Base-by-base conservation (phyloP, 2,113 vertebrate species). In the Pterocles burchelli region DNA sequence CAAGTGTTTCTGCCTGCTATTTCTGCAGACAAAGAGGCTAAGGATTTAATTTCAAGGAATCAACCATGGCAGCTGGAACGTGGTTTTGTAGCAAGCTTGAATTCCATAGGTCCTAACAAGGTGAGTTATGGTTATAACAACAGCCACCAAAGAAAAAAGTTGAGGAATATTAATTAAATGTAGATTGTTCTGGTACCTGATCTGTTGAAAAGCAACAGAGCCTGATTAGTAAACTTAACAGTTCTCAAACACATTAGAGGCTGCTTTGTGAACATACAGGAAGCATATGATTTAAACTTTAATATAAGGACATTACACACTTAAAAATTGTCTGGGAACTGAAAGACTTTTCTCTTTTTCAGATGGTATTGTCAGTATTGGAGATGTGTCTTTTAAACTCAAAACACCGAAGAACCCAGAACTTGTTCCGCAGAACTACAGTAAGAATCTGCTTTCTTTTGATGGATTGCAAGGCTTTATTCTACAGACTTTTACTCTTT, bases 281-380 rank as follows among this genome's bases (percentile, higher is more conserved):
- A 79, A 31, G 20, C 22, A 25, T 52, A 7, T 49, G 55, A 33
- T 86, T 73, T 88, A 38, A 71, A 70, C 41, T 55, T 94, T 59
- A 58, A 38, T 65, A 22, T 24, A 48, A 78, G 33, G 14, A 31
- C 16, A 22, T 73, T 20, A 52, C 26, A 33, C 18, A 45, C 17
- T 84, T 65, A 0, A 29, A 25, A 82, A 70, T 16, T 48, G 19
- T 89, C 12, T 68, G 48, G 61, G 26, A 88, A 90, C 36, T 93
- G 46, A 95, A 89, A 66, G 3, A 41, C 21, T 51, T 95, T 73
- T 90, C 65, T 67, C 14, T 95, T n/a, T 96, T 97, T 76, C 92
- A 99, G 99, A 99, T 94, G 99, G 98, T 96, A 99, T 98, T n/a
- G 97, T 99, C 94, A 99, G 95, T 90, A 99, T 99, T n/a, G 99